Evolutionary conservation across 1,140 invertebrate species (phyloP), one percentile per base, ranked within the genome.

Genomic region (Drosophila micromelanica): DNA sequence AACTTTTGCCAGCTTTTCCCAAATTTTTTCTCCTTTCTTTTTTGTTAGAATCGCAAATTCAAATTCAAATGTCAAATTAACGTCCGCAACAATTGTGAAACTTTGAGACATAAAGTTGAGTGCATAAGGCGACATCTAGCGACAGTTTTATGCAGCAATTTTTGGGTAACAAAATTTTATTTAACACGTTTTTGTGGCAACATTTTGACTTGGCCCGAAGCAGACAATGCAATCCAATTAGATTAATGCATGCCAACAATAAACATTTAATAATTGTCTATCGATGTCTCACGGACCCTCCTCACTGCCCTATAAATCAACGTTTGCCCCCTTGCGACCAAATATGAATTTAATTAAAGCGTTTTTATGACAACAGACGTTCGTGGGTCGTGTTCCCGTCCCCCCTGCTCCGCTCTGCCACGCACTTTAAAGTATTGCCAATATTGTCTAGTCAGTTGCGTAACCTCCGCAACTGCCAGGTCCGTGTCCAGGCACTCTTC

Each of bases 271-370:
- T 76, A 62, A 74, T 70, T 71, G 72, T 59, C 46, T 60, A 40
- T 65, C 20, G 52, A 65, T 71, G 27, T 30, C 6, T 32, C 55
- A 52, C 48, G 54, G 27, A 54, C 27, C 13, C 35, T 9, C 6
- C 5, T n/a, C 17, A 6, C 27, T 15, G 13, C 57, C 8, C 48
- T 49, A 87, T 86, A 80, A 86, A 86, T 86, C 82, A 87, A 70
- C 81, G 45, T 60, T 68, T 64, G 62, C 38, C 46, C 46, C 68
- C 79, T 46, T 76, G 60, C 32, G 60, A 12, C 72, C 71, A 78
- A 87, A 87, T 87, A 87, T 87, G 82, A 87, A 87, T 87, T 87
- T 87, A 87, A 87, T 87, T 87, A 87, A 87, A 89, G 78, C 72
- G 76, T 73, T 81, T 80, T 89, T 79, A 79, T 77, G 79, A 76